phyloP scores from a whole-genome alignment of 1,140 invertebrate genomes.

The Aphelinus certus region DNA sequence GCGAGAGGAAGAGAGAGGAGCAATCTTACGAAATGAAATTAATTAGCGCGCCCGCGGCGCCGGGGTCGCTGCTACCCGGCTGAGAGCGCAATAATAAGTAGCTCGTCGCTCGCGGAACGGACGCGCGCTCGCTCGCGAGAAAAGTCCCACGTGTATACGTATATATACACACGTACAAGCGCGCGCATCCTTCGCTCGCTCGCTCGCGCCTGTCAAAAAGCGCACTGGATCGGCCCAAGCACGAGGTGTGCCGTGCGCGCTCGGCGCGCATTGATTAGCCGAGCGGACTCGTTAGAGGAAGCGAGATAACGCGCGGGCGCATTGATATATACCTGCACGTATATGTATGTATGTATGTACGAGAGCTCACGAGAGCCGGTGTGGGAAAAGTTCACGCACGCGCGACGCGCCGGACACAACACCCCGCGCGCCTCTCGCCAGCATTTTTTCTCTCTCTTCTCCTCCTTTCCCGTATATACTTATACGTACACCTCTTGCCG shows the following conservation, averaged over 20 bases:
- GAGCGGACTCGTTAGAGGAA: too few relatives aligned
- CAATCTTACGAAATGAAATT: too few relatives aligned
- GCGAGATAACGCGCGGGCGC: background rate
- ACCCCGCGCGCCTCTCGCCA: background rate
- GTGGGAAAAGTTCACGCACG: background rate
- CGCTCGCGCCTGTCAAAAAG: conserved; percentile 1
- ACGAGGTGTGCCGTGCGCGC: background rate
- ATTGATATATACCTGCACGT: background rate
- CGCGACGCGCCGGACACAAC: background rate
- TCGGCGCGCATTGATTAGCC: conserved; percentile 1
- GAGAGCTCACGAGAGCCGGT: background rate
- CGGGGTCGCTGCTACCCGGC: too few relatives aligned
- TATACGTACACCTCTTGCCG: too few relatives aligned
- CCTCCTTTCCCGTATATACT: background rate
- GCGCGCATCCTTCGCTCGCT: background rate
- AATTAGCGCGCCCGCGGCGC: too few relatives aligned
- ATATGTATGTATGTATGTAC: background rate
- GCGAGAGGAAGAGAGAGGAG: too few relatives aligned
- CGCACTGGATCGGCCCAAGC: background rate
- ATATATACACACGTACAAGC: background rate
- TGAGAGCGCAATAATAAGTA: too few relatives aligned
- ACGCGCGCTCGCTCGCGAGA: conserved; percentile 6
- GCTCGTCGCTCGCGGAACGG: too few relatives aligned
- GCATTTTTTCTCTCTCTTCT: conserved; percentile 18
- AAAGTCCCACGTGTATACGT: conserved; percentile 17